Percentiles rank a stretch among this genome's conserved stretches.
These are phyloP conservation scores for Hypercompe scribonia DNA, from an alignment of 2,888 invertebrate species.

Conservation along the genomic window DNA sequence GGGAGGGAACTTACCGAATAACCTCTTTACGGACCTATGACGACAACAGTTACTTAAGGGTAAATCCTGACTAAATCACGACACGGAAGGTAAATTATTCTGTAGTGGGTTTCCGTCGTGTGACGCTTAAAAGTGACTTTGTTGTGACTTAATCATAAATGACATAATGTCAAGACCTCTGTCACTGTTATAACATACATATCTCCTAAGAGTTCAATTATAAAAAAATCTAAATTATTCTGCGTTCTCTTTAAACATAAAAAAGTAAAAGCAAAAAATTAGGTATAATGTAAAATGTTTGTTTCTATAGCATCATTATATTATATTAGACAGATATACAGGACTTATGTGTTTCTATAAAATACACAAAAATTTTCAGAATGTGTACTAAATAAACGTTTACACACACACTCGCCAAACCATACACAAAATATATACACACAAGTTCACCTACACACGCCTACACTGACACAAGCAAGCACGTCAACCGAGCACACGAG, in stretches of 20 bases:
- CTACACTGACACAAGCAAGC: not conserved
- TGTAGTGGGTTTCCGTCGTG: not conserved
- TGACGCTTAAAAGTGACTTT: not conserved
- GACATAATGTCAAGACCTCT: not conserved
- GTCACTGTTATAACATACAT: not conserved
- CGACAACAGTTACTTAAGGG: not conserved
- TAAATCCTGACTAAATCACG: not conserved
- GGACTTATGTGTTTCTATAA: conserved; percentile 15
- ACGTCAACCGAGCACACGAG: too few relatives aligned
- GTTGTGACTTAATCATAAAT: not conserved
- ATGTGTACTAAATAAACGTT: too few relatives aligned
- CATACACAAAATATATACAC: too few relatives aligned
- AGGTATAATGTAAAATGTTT: too few relatives aligned
- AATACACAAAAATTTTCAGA: too few relatives aligned
- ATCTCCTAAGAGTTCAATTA: not conserved
- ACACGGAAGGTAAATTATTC: not conserved
- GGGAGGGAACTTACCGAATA: too few relatives aligned
- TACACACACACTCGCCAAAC: too few relatives aligned
- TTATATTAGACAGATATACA: too few relatives aligned
- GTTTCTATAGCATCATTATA: too few relatives aligned
- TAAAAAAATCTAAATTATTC: too few relatives aligned
- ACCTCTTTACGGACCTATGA: not conserved
- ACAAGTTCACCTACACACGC: not conserved
- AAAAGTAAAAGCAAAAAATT: too few relatives aligned
- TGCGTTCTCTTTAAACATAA: too few relatives aligned